phyloP scores from a whole-genome alignment of 2,113 vertebrate species.

The Apaloderma vittatum region DNA sequence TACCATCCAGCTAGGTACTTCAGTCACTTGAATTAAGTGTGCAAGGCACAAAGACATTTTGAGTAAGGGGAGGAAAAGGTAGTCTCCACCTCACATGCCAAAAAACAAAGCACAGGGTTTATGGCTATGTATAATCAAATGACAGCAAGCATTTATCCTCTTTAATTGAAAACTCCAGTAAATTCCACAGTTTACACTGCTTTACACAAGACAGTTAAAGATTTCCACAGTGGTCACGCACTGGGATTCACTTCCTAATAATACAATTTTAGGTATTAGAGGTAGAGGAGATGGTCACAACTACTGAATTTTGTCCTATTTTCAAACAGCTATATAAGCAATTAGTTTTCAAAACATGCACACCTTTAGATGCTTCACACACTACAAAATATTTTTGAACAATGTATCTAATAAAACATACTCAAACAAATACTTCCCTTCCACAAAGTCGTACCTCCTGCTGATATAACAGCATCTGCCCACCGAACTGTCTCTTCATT shows the following conservation, averaged over 20 bases:
- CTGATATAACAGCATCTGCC: constrained; percentile 95
- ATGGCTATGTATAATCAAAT: not conserved
- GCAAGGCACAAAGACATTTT: not conserved
- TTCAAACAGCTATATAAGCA: not conserved
- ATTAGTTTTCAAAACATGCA: not conserved
- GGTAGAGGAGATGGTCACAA: not conserved
- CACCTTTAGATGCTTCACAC: not conserved
- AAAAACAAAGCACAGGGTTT: not conserved
- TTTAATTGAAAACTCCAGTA: not conserved
- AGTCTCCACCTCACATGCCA: not conserved
- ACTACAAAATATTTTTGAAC: not conserved
- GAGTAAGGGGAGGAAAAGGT: not conserved
- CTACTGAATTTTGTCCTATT: not conserved
- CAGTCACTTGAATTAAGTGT: not conserved
- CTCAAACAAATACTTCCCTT: not conserved
- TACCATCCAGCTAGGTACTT: not conserved
- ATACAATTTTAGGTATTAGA: not conserved
- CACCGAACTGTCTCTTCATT: constrained; percentile 91
- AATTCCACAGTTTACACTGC: not conserved
- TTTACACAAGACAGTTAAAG: not conserved
- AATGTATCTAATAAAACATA: not conserved
- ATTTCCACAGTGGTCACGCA: not conserved
- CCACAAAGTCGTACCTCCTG: constrained; percentile 86
- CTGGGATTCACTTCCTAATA: not conserved
- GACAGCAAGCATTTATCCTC: not conserved